A percentile compares a stretch with the other conserved stretches of the same genome.
These are phyloP conservation scores for Mobula birostris DNA, from an alignment of 2,113 vertebrate genomes.

Conservation along the genomic window DNA sequence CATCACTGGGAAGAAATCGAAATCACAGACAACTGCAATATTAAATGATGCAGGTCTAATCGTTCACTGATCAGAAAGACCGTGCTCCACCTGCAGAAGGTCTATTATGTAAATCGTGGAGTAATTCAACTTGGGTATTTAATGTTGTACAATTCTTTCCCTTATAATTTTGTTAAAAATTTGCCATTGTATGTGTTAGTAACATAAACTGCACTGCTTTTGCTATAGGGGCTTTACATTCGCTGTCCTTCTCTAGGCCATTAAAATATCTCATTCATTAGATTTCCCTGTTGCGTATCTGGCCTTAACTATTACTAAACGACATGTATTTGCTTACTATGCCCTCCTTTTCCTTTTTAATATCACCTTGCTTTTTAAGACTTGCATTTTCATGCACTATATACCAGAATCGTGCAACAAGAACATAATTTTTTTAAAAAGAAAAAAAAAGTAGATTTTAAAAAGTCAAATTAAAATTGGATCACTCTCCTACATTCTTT, in stretches of 20 bases:
- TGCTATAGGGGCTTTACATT: constrained; percentile 35
- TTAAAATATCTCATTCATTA: constrained; percentile 21
- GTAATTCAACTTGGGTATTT: constrained; percentile 35
- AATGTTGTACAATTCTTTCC: constrained; percentile 37
- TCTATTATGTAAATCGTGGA: constrained; percentile 28
- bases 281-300: constrained; percentile 32
- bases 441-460: constrained; percentile 36
- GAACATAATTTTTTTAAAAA: constrained; percentile 14
- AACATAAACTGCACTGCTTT: constrained; percentile 37
- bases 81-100: constrained; percentile 21
- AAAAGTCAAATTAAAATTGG: constrained; percentile 34
- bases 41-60: constrained; percentile 17
- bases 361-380: constrained; percentile 35
- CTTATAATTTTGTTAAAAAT: constrained; percentile 21
- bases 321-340: constrained; percentile 33
- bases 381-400: constrained; percentile 35
- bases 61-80: constrained; percentile 28
- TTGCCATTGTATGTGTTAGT: constrained; percentile 34
- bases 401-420: constrained; percentile 35
- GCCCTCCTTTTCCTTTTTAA: constrained; percentile 34
- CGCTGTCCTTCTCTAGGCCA: constrained; percentile 31
- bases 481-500: constrained; percentile 35
- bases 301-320: constrained; percentile 33
- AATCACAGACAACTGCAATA: constrained; percentile 29
- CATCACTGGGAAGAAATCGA: constrained; percentile 32